Evolutionary conservation across 2,888 invertebrate species (phyloP).

Genomic region (Eurytoma californica): DNA sequence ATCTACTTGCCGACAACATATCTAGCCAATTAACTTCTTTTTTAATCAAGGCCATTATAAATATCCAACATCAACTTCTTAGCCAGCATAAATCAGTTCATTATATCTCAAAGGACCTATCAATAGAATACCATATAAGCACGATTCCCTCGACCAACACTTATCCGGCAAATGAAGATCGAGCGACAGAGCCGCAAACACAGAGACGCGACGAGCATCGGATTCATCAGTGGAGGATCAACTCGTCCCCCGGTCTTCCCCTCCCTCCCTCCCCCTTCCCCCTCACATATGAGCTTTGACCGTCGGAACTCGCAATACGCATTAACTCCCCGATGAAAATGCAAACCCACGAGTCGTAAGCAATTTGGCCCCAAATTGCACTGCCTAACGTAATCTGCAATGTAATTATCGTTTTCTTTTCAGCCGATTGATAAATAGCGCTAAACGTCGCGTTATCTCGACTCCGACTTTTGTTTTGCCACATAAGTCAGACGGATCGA

Average conservation of each 20-base stretch:
- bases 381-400: no score
- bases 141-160: background rate
- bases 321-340: no score
- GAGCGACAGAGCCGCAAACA: constrained; percentile 1
- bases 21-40: background rate
- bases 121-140: constrained; percentile 26
- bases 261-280: background rate
- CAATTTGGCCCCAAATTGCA: no score
- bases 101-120: constrained; percentile 24
- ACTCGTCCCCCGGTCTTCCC: background rate
- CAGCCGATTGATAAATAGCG: no score
- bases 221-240: background rate
- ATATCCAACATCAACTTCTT: background rate
- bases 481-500: no score
- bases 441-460: no score
- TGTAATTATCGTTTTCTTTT: no score
- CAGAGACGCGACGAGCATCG: background rate
- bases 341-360: no score
- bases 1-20: background rate
- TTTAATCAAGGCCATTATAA: background rate
- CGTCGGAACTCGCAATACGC: background rate
- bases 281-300: constrained; percentile 7
- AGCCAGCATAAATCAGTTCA: constrained; percentile 18
- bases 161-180: constrained; percentile 34
- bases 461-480: no score